A percentile compares a stretch with the other conserved stretches of the same genome.
Conservation (phyloP, 23 tunicate species). For the Trididemnum nubilum region DNA sequence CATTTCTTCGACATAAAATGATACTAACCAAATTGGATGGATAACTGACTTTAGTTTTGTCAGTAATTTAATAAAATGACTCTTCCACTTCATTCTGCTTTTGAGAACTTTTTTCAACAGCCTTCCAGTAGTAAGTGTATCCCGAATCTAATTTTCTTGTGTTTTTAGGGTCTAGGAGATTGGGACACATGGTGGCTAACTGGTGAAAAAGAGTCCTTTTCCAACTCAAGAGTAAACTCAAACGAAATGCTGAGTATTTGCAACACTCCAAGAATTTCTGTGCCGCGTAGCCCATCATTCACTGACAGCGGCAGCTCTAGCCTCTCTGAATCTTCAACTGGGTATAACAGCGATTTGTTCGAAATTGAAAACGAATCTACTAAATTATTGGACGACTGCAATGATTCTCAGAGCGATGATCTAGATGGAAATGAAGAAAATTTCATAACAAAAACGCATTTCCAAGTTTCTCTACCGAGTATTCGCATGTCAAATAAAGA, state of each 20-base stretch:
- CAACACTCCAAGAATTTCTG: too few species aligned
- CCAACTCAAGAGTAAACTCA: neutral
- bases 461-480: neutral
- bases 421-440: neutral
- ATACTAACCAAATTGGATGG: too few species aligned
- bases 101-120: too few species aligned
- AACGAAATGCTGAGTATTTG: neutral
- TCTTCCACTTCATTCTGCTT: too few species aligned
- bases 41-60: too few species aligned
- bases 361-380: neutral
- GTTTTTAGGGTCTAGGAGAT: constrained; percentile 32
- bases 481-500: neutral
- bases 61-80: too few species aligned
- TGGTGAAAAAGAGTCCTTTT: constrained; percentile 11
- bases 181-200: constrained; percentile 32
- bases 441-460: neutral
- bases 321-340: constrained; percentile 1
- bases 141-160: too few species aligned
- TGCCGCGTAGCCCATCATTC: neutral
- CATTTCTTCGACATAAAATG: too few species aligned
- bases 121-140: too few species aligned
- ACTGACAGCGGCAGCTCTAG: neutral
- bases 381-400: neutral
- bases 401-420: neutral
- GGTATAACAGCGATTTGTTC: constrained; percentile 10